These are phyloP conservation scores for Ennomos fuscantarius DNA, from an alignment of 2,888 invertebrate species.

Conservation along the genomic window DNA sequence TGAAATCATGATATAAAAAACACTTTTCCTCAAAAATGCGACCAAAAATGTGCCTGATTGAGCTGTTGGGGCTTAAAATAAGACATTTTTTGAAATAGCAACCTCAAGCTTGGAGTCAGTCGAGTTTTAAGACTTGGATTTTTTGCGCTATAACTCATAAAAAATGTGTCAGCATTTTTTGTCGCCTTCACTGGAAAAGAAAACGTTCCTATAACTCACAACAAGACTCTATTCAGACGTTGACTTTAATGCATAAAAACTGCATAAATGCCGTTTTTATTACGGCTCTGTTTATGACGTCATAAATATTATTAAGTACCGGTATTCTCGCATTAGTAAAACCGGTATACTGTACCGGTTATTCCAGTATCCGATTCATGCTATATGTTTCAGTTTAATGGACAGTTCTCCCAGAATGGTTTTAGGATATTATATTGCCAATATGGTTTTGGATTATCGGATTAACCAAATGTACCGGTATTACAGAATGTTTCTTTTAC, in stretches of 20 bases:
- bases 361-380: constrained; percentile 23
- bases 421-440: constrained; percentile 28
- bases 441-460: constrained; percentile 23
- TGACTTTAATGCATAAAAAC: constrained; percentile 52
- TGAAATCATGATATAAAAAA: no score
- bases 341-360: constrained; percentile 16
- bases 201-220: constrained; percentile 4
- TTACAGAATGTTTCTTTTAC: constrained; percentile 8
- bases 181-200: not conserved
- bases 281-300: constrained; percentile 49
- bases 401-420: constrained; percentile 23
- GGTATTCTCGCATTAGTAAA: constrained; percentile 18
- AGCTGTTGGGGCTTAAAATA: no score
- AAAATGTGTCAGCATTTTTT: no score
- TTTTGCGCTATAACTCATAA: no score
- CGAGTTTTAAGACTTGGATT: no score
- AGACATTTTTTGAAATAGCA: no score
- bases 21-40: no score
- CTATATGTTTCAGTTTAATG: constrained; percentile 26
- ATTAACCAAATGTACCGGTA: constrained; percentile 15
- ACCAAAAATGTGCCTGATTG: no score
- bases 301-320: constrained; percentile 51
- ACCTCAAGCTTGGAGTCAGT: no score
- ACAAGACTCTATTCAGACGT: constrained; percentile 30
- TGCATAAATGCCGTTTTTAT: constrained; percentile 56